Evolutionary conservation across 2,113 vertebrate genomes (phyloP).

Genomic region (Onychostruthus taczanowskii): DNA sequence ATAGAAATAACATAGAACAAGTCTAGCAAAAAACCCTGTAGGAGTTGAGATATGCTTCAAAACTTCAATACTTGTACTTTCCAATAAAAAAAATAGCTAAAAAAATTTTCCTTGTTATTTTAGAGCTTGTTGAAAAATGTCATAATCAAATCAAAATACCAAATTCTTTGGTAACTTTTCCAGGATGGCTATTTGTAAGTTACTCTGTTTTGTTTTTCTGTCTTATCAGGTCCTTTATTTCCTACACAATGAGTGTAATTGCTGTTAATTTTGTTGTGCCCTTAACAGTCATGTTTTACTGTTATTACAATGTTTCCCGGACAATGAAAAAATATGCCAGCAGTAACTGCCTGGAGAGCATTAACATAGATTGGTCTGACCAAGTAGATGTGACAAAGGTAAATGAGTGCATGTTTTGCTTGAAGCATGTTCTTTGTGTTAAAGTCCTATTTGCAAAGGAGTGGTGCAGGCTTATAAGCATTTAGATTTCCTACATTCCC

Average conservation of each 20-base stretch:
- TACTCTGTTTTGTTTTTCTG: constrained; percentile 58
- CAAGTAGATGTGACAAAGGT: constrained; percentile 93
- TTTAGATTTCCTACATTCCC: background rate
- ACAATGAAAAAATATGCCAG: constrained; percentile 79
- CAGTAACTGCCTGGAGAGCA: constrained; percentile 73
- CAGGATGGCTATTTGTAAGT: constrained; percentile 42
- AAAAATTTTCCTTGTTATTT: background rate
- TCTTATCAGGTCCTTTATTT: constrained; percentile 89
- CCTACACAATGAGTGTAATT: constrained; percentile 94
- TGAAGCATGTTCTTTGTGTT: background rate
- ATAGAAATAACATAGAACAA: background rate
- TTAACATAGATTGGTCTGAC: constrained; percentile 89
- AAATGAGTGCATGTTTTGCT: background rate
- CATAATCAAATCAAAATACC: background rate
- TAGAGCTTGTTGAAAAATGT: background rate
- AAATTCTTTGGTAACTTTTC: background rate
- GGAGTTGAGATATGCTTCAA: background rate
- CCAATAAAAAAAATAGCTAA: background rate
- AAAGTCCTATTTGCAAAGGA: background rate
- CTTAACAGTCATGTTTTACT: constrained; percentile 92
- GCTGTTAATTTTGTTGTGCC: constrained; percentile 89
- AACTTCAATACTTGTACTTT: background rate
- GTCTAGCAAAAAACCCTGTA: background rate
- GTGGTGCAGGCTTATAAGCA: background rate
- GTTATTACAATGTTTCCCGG: constrained; percentile 89